Evolutionary conservation across 2,888 invertebrate species (phyloP), one percentile per base, ranked within the genome.

Genomic region (Entomobrya multifasciata): DNA sequence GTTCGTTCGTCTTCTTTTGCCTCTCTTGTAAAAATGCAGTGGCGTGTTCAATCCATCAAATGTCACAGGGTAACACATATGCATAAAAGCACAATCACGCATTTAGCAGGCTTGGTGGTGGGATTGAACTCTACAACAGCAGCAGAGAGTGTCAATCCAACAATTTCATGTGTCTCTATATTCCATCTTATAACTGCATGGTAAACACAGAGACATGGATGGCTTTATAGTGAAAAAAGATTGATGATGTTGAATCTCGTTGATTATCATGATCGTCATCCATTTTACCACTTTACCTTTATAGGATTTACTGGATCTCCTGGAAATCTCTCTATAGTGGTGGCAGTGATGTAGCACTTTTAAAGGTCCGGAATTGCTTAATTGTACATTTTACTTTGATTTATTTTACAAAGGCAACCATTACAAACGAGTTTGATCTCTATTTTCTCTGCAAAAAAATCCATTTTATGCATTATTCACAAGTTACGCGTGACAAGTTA

Each of bases 381-480:
- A 6, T 6, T 6, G 36, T 36, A 36, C 8, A 36, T 36, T 52
- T 15, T 52, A 47, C 11, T 15, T 10, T 15, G 10, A 10, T 47
- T 6, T 47, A 47, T 47, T n/a, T n/a, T 2, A 10, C 1, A 2
- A 6, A 47, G 47, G 5, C 11, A 47, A 17, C 17, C 17, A 52
- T 17, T 52, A 52, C 17, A 52, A 52, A 15, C 52, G 17, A 17
- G 52, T 52, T 52, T 11, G 1, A 52, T 52, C n/a, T 3, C 5
- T 47, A n/a, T n/a, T 47, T 52, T 52, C 36, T 52, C 17, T 52
- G 52, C 52, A 17, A n/a, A 36, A 52, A 52, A 52, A 52, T n/a
- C 52, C 5, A 52, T n/a, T 52, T 52, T 52, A 36, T 52, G 52
- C 52, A 52, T 52, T 52, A 52, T 52, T 52, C 52, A 52, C 52